Evolutionary conservation across 1,140 invertebrate species (phyloP).

Genomic region (Pseudomyrmex sp.): DNA sequence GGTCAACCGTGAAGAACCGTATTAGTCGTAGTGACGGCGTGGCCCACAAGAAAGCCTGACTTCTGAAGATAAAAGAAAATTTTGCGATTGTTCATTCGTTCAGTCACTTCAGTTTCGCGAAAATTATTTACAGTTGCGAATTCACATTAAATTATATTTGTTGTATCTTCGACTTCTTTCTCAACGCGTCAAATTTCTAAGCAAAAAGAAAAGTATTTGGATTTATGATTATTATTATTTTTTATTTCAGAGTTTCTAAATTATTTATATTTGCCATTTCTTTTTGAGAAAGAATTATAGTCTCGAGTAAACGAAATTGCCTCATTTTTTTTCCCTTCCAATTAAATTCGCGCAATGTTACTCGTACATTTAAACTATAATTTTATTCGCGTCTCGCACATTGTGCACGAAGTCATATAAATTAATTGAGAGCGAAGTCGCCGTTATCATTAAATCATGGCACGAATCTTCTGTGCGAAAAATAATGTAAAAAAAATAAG

Average conservation of each 20-base stretch:
- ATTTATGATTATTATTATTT: too few relatives aligned
- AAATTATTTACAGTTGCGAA: background rate
- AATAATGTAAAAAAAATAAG: too few relatives aligned
- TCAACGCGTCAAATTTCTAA: too few relatives aligned
- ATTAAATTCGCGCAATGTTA: background rate
- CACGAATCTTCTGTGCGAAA: too few relatives aligned
- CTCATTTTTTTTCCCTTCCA: background rate
- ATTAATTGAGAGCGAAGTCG: background rate
- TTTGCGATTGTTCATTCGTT: background rate
- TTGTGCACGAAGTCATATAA: background rate
- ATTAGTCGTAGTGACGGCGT: background rate
- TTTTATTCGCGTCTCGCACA: background rate
- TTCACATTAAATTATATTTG: background rate
- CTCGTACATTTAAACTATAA: background rate
- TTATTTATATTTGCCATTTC: background rate
- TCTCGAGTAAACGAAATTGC: background rate
- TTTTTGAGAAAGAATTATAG: background rate
- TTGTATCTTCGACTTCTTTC: too few relatives aligned
- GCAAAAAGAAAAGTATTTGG: too few relatives aligned
- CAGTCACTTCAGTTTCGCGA: background rate
- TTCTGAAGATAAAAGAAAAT: slow-evolving; percentile 9
- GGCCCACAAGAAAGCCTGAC: background rate
- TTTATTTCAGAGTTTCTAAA: too few relatives aligned
- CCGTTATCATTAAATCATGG: too few relatives aligned
- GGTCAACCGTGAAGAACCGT: slow-evolving; percentile 44